A percentile compares a stretch with the other conserved stretches of the same genome.
Conservation (phyloP, 2,888 invertebrate species). For the Pristionchus mayeri region DNA sequence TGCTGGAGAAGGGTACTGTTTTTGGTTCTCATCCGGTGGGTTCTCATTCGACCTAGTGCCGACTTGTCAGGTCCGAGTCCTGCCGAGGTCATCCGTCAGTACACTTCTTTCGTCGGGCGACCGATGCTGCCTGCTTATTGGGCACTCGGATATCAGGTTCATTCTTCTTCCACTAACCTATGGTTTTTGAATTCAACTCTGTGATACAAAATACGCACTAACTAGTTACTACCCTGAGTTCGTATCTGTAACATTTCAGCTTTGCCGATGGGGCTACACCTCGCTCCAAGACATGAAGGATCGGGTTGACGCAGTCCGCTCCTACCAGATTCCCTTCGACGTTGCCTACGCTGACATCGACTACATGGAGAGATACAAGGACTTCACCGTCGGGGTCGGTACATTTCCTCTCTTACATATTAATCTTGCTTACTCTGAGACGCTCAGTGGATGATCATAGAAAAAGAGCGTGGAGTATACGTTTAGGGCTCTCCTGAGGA, state of each 20-base stretch:
- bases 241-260: slow-evolving; percentile 53
- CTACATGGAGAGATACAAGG: slow-evolving; percentile 86
- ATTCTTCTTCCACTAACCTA: not conserved
- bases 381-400: slow-evolving; percentile 81
- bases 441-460: too few relatives aligned
- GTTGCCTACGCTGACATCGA: slow-evolving; percentile 89
- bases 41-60: too few relatives aligned
- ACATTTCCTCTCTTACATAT: not conserved
- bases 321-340: slow-evolving; percentile 78
- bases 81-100: slow-evolving; percentile 74
- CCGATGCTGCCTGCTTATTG: slow-evolving; percentile 76
- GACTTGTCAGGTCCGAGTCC: slow-evolving; percentile 76
- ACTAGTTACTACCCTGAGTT: not conserved
- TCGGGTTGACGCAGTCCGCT: slow-evolving; percentile 74
- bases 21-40: too few relatives aligned
- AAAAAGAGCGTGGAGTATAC: too few relatives aligned
- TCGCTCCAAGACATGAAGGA: slow-evolving; percentile 63
- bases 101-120: slow-evolving; percentile 61
- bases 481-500: too few relatives aligned
- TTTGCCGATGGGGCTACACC: slow-evolving; percentile 70
- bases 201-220: too few relatives aligned
- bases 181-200: slow-evolving; percentile 23
- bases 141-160: slow-evolving; percentile 75
- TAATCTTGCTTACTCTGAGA: not conserved
- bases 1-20: too few relatives aligned